Conservation (phyloP, 2,797 vertebrate genomes). For the Scolopax rusticola region DNA sequence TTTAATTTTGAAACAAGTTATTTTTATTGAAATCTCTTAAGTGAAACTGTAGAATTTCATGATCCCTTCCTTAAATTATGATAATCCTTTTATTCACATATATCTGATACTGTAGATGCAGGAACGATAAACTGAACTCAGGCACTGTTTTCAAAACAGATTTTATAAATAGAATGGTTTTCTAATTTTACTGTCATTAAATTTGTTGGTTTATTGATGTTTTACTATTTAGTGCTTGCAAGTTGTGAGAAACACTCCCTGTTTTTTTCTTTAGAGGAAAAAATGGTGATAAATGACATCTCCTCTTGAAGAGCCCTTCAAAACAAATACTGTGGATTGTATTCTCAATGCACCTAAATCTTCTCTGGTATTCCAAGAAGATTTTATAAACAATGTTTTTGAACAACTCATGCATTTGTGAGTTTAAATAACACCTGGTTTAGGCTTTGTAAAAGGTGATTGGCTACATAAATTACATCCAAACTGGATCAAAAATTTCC, state of each 20-base stretch:
- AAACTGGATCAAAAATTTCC: neutral
- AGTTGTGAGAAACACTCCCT: neutral
- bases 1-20: neutral
- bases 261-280: neutral
- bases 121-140: neutral
- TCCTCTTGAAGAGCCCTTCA: neutral
- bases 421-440: neutral
- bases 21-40: neutral
- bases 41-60: neutral
- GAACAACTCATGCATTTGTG: neutral
- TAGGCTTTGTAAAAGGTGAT: neutral
- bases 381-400: neutral
- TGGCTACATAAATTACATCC: neutral
- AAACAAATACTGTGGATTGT: neutral
- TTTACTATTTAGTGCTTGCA: neutral
- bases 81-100: neutral
- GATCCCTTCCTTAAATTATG: neutral
- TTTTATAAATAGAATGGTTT: neutral
- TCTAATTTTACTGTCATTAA: neutral
- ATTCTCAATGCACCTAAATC: neutral
- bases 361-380: neutral
- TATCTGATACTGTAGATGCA: neutral
- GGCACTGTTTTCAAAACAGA: neutral
- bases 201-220: neutral
- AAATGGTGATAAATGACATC: neutral